phyloP scores from a whole-genome alignment of 2,888 invertebrate genomes.

The Caenorhabditis uteleia region DNA sequence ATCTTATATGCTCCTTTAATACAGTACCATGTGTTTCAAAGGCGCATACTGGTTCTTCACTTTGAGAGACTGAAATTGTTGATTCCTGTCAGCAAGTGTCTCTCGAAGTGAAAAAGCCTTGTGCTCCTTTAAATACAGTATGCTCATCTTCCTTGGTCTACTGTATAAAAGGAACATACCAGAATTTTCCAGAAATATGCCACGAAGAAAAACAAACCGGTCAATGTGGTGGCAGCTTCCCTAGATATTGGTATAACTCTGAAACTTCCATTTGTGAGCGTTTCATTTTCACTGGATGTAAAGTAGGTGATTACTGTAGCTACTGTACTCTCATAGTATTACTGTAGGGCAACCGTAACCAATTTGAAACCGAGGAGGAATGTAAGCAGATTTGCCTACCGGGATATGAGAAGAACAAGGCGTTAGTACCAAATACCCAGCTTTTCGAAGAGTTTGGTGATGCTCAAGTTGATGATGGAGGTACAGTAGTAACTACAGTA shows the following conservation, averaged over 20 bases:
- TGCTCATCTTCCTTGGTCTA: too few species aligned
- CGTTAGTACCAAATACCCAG: conserved; percentile 65
- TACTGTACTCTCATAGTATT: neutral
- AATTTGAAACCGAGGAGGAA: conserved; percentile 70
- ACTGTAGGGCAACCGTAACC: conserved; percentile 62
- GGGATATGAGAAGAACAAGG: conserved; percentile 61
- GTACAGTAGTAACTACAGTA: conserved; percentile 14
- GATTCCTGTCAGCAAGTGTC: too few species aligned
- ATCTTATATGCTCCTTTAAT: too few species aligned
- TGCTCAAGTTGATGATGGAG: conserved; percentile 58
- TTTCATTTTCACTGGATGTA: conserved; percentile 87
- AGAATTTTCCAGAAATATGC: conserved; percentile 79
- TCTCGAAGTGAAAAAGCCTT: too few species aligned
- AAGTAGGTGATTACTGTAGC: conserved; percentile 73
- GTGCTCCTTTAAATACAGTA: too few species aligned
- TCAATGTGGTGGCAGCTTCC: conserved; percentile 85
- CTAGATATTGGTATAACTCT: conserved; percentile 85
- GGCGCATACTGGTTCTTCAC: too few species aligned
- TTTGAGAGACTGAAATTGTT: too few species aligned
- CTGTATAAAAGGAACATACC: too few species aligned
- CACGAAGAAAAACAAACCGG: conserved; percentile 81
- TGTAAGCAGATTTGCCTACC: conserved; percentile 70
- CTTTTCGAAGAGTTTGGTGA: conserved; percentile 60
- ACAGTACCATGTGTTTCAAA: too few species aligned
- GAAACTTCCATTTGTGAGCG: conserved; percentile 79